These are phyloP conservation scores for Lacerta viridis DNA, from an alignment of 2,797 vertebrate genomes.

Conservation along the genomic window DNA sequence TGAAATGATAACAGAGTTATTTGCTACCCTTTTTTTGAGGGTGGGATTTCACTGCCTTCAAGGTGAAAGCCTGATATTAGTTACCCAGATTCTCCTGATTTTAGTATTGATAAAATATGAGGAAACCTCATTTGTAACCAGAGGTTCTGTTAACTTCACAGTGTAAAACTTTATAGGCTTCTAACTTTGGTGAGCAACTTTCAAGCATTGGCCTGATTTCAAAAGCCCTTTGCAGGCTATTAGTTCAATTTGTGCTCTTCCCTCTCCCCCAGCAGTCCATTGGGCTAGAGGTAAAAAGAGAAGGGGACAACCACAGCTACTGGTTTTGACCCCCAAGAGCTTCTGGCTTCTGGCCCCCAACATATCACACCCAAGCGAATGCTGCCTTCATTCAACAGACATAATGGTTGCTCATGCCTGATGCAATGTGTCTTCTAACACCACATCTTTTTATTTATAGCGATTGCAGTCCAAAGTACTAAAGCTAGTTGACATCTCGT, in stretches of 20 bases:
- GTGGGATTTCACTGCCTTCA: neutral
- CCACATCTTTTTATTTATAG: constrained; percentile 59
- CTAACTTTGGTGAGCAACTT: neutral
- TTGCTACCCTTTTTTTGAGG: neutral
- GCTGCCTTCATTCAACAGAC: neutral
- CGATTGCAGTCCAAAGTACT: constrained; percentile 98
- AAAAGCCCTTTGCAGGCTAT: no score
- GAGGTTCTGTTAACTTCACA: constrained; percentile 15
- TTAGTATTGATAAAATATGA: neutral
- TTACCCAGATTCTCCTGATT: constrained; percentile 21
- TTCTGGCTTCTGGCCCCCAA: neutral
- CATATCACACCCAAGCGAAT: neutral
- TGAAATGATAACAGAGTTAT: neutral
- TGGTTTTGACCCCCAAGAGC: neutral
- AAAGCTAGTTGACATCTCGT: constrained; percentile 99
- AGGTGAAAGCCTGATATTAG: constrained; percentile 6
- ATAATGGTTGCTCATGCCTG: neutral
- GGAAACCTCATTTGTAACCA: neutral
- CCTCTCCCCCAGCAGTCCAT: no score
- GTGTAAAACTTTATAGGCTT: constrained; percentile 1
- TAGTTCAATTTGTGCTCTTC: no score
- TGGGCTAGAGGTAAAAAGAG: no score
- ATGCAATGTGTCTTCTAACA: neutral
- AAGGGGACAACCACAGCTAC: neutral
- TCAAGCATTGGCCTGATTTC: no score